Evolutionary conservation across 2,888 invertebrate species (phyloP).

Genomic region (Artemia sinica): DNA sequence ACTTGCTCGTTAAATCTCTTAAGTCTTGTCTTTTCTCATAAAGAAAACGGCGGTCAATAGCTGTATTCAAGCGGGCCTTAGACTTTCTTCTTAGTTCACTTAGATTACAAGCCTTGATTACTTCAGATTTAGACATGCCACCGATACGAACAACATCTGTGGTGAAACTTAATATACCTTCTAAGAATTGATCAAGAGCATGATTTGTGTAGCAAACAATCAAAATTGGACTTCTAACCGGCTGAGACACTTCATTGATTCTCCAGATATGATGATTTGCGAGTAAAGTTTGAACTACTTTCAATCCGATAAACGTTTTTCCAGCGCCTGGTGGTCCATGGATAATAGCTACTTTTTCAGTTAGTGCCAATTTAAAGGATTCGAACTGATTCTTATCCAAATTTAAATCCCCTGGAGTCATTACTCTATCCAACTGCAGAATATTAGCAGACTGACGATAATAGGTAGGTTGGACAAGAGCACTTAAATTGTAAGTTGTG

Average conservation of each 20-base stretch:
- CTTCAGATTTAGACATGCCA: conserved; percentile 44
- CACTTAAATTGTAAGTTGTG: too few species aligned
- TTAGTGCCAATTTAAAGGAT: conserved; percentile 50
- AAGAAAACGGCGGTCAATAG: not conserved
- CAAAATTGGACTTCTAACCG: conserved; percentile 40
- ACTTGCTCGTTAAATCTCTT: conserved; percentile 32
- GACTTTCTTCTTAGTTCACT: conserved; percentile 7
- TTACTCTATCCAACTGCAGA: conserved; percentile 33
- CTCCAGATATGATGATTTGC: conserved; percentile 37
- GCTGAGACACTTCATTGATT: conserved; percentile 26
- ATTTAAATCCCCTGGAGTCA: conserved; percentile 33
- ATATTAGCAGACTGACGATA: too few species aligned
- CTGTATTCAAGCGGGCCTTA: not conserved
- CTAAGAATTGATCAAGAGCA: conserved; percentile 66
- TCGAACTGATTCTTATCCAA: conserved; percentile 48
- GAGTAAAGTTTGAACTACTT: conserved; percentile 49
- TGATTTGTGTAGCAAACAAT: conserved; percentile 70
- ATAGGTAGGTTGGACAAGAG: too few species aligned
- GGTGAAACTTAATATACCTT: conserved; percentile 44
- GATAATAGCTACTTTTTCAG: conserved; percentile 52
- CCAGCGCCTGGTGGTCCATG: conserved; percentile 48
- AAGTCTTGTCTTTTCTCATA: conserved; percentile 32
- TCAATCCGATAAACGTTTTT: conserved; percentile 47
- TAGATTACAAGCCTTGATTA: conserved; percentile 32
- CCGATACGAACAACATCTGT: conserved; percentile 48